phyloP scores from a whole-genome alignment of 2,888 invertebrate species.

The Metopia argyrocephala region DNA sequence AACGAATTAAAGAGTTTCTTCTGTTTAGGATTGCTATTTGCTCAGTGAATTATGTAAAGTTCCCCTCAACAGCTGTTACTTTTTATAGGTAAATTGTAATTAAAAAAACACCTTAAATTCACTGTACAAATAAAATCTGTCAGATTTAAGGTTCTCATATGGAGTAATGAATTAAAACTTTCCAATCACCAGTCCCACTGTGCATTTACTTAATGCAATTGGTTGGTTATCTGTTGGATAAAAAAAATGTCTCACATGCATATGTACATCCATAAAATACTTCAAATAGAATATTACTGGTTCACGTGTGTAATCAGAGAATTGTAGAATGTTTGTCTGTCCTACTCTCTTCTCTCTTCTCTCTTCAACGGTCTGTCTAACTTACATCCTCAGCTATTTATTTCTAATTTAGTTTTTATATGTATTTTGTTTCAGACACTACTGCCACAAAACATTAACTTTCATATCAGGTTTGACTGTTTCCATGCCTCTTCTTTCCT shows the following conservation, averaged over 20 bases:
- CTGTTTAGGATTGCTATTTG: too few relatives aligned
- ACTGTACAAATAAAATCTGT: too few relatives aligned
- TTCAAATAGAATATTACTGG: not conserved
- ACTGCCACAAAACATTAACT: not conserved
- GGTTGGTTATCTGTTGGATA: not conserved
- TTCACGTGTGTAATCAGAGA: not conserved
- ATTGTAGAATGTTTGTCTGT: not conserved
- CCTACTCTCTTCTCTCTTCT: not conserved
- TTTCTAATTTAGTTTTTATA: conserved; percentile 50
- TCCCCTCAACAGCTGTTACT: too few relatives aligned
- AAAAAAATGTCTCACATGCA: not conserved
- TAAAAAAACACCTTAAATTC: too few relatives aligned
- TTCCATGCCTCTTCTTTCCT: not conserved
- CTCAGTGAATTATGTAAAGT: too few relatives aligned
- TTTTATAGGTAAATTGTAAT: too few relatives aligned
- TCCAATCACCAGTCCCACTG: too few relatives aligned
- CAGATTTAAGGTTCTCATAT: too few relatives aligned
- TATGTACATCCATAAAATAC: not conserved
- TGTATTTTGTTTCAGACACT: conserved; percentile 25
- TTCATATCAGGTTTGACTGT: not conserved
- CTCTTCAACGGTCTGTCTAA: too few relatives aligned
- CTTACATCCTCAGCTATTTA: conserved; percentile 46
- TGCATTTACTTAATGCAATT: not conserved
- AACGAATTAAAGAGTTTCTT: too few relatives aligned
- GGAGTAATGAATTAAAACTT: too few relatives aligned